phyloP scores from a whole-genome alignment of 2,888 invertebrate genomes.

The Brachycybe producta region DNA sequence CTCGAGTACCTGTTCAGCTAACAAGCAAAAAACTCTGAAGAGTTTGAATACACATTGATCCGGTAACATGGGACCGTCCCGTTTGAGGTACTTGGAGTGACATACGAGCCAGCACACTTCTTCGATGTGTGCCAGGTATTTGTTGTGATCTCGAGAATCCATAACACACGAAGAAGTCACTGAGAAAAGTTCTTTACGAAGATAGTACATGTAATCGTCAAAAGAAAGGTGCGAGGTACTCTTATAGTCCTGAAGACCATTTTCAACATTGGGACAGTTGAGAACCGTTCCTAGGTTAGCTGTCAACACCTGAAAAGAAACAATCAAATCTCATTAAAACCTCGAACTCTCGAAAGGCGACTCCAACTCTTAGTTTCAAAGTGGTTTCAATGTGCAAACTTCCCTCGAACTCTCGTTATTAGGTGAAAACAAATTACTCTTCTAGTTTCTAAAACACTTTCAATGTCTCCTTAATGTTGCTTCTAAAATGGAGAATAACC shows the following conservation, averaged over 20 bases:
- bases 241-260: constrained; percentile 60
- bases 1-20: constrained; percentile 44
- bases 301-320: constrained; percentile 52
- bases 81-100: constrained; percentile 47
- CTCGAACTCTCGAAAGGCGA: no score
- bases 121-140: constrained; percentile 38
- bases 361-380: no score
- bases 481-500: no score
- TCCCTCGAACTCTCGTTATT: no score
- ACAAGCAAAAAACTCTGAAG: constrained; percentile 62
- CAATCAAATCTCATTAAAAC: neutral
- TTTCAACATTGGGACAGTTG: constrained; percentile 63
- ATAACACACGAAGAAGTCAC: neutral
- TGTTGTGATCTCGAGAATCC: neutral
- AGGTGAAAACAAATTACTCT: no score
- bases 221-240: constrained; percentile 55
- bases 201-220: constrained; percentile 59
- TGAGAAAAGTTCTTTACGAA: constrained; percentile 52
- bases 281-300: constrained; percentile 66
- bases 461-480: no score
- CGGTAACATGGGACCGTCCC: constrained; percentile 47
- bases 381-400: no score
- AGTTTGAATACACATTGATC: constrained; percentile 56
- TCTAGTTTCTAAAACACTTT: no score
- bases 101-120: constrained; percentile 71